Percentiles rank a stretch among this genome's conserved stretches.
These are phyloP conservation scores for Nemurella pictetii DNA, from an alignment of 2,888 invertebrate genomes.

Conservation along the genomic window DNA sequence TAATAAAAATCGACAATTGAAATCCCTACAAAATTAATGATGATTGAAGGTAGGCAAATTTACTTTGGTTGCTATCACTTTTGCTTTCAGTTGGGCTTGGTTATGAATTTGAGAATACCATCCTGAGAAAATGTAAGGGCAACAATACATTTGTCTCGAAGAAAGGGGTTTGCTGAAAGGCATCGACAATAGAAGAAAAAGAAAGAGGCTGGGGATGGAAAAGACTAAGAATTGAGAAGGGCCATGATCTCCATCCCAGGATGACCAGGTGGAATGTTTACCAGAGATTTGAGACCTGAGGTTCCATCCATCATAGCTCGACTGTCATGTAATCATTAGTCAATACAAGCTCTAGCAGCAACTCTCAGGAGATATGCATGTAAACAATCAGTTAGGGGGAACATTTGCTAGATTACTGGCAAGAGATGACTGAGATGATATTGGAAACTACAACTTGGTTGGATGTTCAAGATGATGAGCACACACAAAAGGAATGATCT, in stretches of 20 bases:
- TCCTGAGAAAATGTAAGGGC: not conserved
- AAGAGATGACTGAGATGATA: not conserved
- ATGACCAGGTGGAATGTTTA: conserved; percentile 41
- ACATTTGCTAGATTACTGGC: not conserved
- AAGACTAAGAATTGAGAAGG: not conserved
- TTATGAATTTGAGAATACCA: not conserved
- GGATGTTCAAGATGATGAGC: not conserved
- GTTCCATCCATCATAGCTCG: conserved; percentile 41
- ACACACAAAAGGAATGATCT: not conserved
- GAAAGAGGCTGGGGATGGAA: not conserved
- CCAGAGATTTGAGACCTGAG: conserved; percentile 28
- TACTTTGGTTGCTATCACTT: not conserved
- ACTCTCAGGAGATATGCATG: not conserved
- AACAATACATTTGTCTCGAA: not conserved
- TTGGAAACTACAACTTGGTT: not conserved
- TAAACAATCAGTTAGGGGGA: conserved; percentile 14
- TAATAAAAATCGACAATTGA: not conserved
- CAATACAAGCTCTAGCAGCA: conserved; percentile 28
- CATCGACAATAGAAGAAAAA: not conserved
- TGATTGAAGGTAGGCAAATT: not conserved
- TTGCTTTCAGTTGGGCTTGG: not conserved
- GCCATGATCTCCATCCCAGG: not conserved
- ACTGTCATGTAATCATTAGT: conserved; percentile 41
- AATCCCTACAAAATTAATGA: not conserved
- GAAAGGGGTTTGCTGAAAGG: not conserved